Base-by-base conservation (phyloP, 2,888 invertebrate genomes). In the Aleiodes testaceus region DNA sequence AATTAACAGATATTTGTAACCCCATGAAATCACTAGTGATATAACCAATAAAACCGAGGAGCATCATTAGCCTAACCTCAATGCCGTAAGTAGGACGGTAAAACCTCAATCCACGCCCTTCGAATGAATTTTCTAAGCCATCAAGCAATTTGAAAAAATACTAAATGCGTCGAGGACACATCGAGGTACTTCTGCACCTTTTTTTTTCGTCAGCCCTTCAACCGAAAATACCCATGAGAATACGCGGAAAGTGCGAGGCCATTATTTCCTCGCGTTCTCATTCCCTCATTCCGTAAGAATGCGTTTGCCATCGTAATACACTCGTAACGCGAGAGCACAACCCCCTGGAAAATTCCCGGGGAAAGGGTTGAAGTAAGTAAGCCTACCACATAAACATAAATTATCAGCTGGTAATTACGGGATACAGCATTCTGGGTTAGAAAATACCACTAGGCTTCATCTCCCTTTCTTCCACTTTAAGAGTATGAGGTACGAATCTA, bases 341-440 rank as follows among this genome's bases (percentile, higher is more conserved):
- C 77, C 77, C 36, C 69, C 73, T 76, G 73, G 72, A 73, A 47
- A 47, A 47, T 47, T 47, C 16, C 5, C 47, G 1, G 5, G 20
- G 74, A 85, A 86, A 86, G 84, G 86, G 86, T 86, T 84, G 72
- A 84, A 85, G 82, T 79, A 79, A 74, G 79, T 82, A 80, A 83
- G 81, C 82, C 79, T 72, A 83, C 82, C 86, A 82, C 86, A 87
- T 87, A 87, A 87, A 87, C 87, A 87, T 87, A 87, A 87, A 87
- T 87, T 87, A 87, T 87, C 87, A 87, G 86, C 84, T 87, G 86
- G 87, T 87, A 87, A 87, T 87, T 87, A 87, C 87, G 83, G 86
- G 84, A 86, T 85, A 87, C 85, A 84, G 78, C 78, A 55, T 72
- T 66, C 77, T 74, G 63, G 69, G 72, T 72, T 75, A 69, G 69